Conservation (phyloP, 2,888 invertebrate species). For the Phanerotoma sp. region DNA sequence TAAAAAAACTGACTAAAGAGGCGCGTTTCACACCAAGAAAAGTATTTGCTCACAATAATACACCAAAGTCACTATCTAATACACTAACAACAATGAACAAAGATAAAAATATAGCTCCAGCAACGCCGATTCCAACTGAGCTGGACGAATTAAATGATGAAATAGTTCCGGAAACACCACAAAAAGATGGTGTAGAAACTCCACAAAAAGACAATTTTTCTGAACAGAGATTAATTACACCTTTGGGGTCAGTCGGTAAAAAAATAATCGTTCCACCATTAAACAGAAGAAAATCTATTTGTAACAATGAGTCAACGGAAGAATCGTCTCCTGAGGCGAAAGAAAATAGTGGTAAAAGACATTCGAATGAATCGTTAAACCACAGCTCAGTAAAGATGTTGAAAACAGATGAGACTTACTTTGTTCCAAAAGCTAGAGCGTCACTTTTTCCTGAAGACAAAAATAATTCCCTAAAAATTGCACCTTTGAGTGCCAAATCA, state of each 20-base stretch:
- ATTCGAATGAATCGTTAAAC: conserved; percentile 33
- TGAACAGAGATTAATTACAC: conserved; percentile 43
- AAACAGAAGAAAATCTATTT: conserved; percentile 45
- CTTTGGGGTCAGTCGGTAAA: conserved; percentile 43
- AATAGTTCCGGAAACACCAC: conserved; percentile 45
- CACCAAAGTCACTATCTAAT: conserved; percentile 27
- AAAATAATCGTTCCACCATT: conserved; percentile 41
- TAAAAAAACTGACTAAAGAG: conserved; percentile 37
- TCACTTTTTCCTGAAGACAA: conserved; percentile 46
- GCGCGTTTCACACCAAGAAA: conserved; percentile 42
- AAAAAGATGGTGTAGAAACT: conserved; percentile 41
- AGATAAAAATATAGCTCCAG: conserved; percentile 16
- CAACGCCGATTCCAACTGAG: conserved; percentile 23
- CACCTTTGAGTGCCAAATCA: conserved; percentile 41
- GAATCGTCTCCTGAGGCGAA: conserved; percentile 41
- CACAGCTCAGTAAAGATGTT: conserved; percentile 34
- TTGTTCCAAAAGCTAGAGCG: conserved; percentile 46
- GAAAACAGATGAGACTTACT: conserved; percentile 38
- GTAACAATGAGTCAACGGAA: conserved; percentile 30
- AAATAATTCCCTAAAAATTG: conserved; percentile 15
- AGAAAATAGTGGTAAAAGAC: conserved; percentile 39
- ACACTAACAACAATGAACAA: conserved; percentile 27
- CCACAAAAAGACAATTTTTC: conserved; percentile 41
- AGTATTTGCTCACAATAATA: no score
- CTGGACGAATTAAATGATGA: conserved; percentile 22